Percentiles rank a stretch among this genome's conserved stretches.
Conservation (phyloP, 2,113 vertebrate species). For the Erythrocercus mccallii region DNA sequence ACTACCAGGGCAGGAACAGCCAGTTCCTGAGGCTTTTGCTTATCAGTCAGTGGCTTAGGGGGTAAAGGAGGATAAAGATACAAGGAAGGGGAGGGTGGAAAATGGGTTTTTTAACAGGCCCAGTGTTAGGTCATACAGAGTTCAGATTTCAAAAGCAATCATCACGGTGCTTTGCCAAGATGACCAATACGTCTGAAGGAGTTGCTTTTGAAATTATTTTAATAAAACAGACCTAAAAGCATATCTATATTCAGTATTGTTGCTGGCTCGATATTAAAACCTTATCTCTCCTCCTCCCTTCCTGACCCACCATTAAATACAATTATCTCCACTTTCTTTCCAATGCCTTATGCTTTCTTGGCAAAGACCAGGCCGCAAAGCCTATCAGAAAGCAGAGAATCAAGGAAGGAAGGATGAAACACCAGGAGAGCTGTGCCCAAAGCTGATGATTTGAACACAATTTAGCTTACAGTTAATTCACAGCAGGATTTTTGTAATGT, state of each 20-base stretch:
- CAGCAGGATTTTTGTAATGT: conserved; percentile 18
- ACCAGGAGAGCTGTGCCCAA: neutral
- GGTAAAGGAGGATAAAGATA: neutral
- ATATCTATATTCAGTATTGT: neutral
- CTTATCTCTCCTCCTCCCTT: neutral
- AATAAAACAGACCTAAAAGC: neutral
- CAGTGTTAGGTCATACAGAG: neutral
- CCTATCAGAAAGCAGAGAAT: neutral
- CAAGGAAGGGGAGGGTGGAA: fast-evolving
- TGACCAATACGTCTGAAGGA: neutral
- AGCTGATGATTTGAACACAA: conserved; percentile 22
- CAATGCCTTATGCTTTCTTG: conserved; percentile 18
- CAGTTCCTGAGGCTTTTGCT: neutral
- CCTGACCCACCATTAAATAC: neutral
- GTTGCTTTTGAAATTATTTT: neutral
- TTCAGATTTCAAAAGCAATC: neutral
- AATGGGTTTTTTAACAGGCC: fast-evolving
- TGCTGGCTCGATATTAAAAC: neutral
- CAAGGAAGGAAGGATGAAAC: conserved; percentile 12
- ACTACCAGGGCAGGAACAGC: neutral
- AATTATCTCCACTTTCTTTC: conserved; percentile 30
- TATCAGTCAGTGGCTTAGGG: neutral
- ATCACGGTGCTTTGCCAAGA: neutral
- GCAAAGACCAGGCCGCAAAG: conserved; percentile 2
- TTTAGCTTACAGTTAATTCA: conserved; percentile 39